Evolutionary conservation across 1,140 invertebrate species (phyloP), one percentile per base, ranked within the genome.

Genomic region (Leguminivora glycinivorella): DNA sequence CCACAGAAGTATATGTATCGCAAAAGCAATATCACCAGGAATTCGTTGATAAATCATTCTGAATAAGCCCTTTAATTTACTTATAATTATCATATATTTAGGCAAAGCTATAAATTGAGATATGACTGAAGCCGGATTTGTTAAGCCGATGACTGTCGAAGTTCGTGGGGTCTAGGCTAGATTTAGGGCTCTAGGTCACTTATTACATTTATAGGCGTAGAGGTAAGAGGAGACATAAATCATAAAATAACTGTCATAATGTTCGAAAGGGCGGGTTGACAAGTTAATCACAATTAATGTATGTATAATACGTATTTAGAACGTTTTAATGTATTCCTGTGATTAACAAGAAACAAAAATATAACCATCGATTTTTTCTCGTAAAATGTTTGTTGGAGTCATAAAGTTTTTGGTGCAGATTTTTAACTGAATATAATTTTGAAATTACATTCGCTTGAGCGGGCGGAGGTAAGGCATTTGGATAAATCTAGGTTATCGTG

Each of bases 131-230:
- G 58, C 58, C 56, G 25, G 17, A 29, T 26, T 60, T 26, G 58
- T 31, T 29, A 63, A 63, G 58, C 58, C 58, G 58, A 63, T 63
- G 58, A n/a, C 14, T 9, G 58, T 63, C 58, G 56, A 60, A 60
- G 17, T 63, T 29, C 26, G 58, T 63, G 58, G 58, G 26, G 17
- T 31, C 58, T 63, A 63, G 58, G 26, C 58, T 63, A 63, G 25
- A 63, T 29, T 29, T 29, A 63, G 58, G 58, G 5, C 31, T 31
- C 58, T 63, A 63, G 17, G 3, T 52, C 47, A 52, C 47, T 52
- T 52, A 52, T 52, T 52, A 22, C 12, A 40, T 43, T 17, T 43
- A 43, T 7, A 43, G 40, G n/a, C 4, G 17, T n/a, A 43, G 40
- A 5, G 40, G 40, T 40, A 40, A 40, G 38, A 17, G 40, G 14